phyloP scores from a whole-genome alignment of 2,888 invertebrate genomes.

The Magallana nippona region DNA sequence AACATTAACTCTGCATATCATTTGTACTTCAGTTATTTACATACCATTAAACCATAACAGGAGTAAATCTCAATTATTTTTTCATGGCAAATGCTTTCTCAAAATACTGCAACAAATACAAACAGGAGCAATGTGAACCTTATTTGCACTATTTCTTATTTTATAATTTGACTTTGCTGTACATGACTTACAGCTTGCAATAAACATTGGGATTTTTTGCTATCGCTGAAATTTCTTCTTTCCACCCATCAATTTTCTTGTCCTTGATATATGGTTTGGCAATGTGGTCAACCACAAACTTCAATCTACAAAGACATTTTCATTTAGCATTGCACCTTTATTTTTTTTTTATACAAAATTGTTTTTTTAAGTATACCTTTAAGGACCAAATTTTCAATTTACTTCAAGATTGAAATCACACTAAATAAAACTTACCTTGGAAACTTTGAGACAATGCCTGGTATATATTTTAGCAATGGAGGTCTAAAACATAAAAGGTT shows the following conservation, averaged over 20 bases:
- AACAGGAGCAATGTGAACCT: no score
- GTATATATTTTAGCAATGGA: slow-evolving; percentile 61
- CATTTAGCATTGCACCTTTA: no score
- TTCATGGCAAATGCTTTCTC: no score
- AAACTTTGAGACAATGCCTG: slow-evolving; percentile 59
- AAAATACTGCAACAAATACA: no score
- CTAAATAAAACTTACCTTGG: slow-evolving; percentile 58
- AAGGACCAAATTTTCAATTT: no score
- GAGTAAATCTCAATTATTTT: no score
- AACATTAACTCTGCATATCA: background rate
- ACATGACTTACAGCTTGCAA: slow-evolving; percentile 51
- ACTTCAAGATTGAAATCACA: background rate
- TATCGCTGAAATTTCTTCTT: slow-evolving; percentile 63
- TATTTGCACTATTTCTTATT: no score
- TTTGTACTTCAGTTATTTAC: no score
- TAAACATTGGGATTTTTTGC: slow-evolving; percentile 64
- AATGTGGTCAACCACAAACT: slow-evolving; percentile 69
- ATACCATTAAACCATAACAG: no score
- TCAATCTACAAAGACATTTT: slow-evolving; percentile 55
- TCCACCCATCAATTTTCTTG: slow-evolving; percentile 65
- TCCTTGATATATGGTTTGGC: slow-evolving; percentile 67
- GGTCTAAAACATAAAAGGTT: slow-evolving; percentile 60
- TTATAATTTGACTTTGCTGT: background rate
- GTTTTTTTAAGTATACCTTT: no score
- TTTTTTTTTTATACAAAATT: no score